A percentile compares a stretch with the other conserved stretches of the same genome.
Evolutionary conservation across 1,140 invertebrate genomes (phyloP).

Genomic region (Lepidostoma basale): DNA sequence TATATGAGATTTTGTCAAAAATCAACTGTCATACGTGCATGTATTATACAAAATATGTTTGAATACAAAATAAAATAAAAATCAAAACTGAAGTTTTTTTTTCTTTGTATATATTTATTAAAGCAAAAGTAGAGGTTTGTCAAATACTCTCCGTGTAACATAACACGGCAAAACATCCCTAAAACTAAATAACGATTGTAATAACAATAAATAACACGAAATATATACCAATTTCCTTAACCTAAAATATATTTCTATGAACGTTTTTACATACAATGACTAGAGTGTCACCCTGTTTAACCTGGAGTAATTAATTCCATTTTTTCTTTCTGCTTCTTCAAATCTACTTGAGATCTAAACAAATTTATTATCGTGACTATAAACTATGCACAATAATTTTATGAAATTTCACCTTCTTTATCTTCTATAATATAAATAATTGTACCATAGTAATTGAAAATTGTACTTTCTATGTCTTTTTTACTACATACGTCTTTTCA

Average conservation of each 20-base stretch:
- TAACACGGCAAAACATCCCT: conserved; percentile 43
- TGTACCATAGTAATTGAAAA: conserved; percentile 30
- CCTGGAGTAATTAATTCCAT: neutral
- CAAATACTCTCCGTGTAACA: conserved; percentile 27
- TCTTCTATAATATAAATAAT: conserved; percentile 20
- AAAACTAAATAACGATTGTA: conserved; percentile 45
- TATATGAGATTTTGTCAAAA: neutral
- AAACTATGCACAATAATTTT: neutral
- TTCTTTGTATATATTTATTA: conserved; percentile 7
- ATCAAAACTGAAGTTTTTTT: neutral
- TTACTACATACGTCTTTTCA: conserved; percentile 3
- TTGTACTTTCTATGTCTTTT: conserved; percentile 43
- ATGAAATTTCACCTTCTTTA: neutral
- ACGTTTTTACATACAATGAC: conserved; percentile 33
- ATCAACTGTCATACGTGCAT: conserved; percentile 5
- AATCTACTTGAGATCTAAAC: neutral
- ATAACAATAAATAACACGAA: conserved; percentile 27
- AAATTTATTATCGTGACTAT: neutral
- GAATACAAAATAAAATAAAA: conserved; percentile 28
- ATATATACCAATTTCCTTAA: conserved; percentile 14
- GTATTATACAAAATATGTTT: conserved; percentile 30
- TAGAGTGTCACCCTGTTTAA: conserved; percentile 45
- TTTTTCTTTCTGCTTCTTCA: neutral
- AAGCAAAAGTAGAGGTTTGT: conserved; percentile 4
- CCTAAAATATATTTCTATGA: neutral